Evolutionary conservation across 2,888 invertebrate species (phyloP).

Genomic region (Eremobia ochroleuca): DNA sequence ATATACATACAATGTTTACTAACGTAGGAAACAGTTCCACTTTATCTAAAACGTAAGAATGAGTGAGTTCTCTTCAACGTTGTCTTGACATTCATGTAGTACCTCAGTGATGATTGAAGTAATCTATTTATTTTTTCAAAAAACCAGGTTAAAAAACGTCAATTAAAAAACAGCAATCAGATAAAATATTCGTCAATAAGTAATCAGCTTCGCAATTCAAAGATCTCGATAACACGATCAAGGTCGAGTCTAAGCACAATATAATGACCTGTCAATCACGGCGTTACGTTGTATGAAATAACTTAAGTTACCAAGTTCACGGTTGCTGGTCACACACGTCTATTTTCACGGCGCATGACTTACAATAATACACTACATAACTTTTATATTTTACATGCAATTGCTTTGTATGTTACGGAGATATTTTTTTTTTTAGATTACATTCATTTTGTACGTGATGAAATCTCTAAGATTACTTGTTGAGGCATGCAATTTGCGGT

Average conservation of each 20-base stretch:
- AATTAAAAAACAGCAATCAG: neutral
- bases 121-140: too few species aligned
- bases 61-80: constrained; percentile 19
- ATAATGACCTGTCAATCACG: constrained; percentile 69
- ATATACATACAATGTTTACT: too few species aligned
- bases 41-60: neutral
- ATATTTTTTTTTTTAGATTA: constrained; percentile 44
- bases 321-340: constrained; percentile 59
- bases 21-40: neutral
- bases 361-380: constrained; percentile 47
- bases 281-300: constrained; percentile 67
- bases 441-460: constrained; percentile 57
- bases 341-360: constrained; percentile 55
- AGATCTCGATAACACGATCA: constrained; percentile 48
- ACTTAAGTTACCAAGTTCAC: constrained; percentile 66
- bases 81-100: constrained; percentile 50
- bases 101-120: constrained; percentile 64
- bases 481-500: constrained; percentile 27
- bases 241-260: constrained; percentile 62
- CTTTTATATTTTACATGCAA: constrained; percentile 46
- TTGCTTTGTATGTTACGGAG: constrained; percentile 25
- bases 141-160: too few species aligned
- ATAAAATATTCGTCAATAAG: constrained; percentile 1
- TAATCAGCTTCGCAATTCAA: constrained; percentile 7
- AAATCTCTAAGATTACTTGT: constrained; percentile 51